Base-by-base conservation (phyloP, 2,113 vertebrate genomes). In the Mesitornis unicolor region DNA sequence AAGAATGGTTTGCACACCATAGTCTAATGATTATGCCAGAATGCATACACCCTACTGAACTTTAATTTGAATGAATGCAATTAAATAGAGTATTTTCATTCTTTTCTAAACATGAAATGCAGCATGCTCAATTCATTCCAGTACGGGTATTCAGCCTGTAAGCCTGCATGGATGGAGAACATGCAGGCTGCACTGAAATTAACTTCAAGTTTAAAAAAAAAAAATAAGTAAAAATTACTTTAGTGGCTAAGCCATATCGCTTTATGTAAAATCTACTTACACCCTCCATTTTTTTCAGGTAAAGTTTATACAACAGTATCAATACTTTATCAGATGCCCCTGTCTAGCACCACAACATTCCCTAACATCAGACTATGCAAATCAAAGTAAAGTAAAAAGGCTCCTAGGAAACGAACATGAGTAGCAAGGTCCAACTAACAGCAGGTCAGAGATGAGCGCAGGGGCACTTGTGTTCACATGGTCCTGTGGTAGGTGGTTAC, bases 31-130 rank as follows among this genome's bases (percentile, higher is more conserved):
- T 91, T 90, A 87, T 38, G 26, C 65, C 48, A 50, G 83, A 84
- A 81, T 13, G 42, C 74, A 83, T 70, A 75, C 48, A 86, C 47
- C 38, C 73, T 84, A 63, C 48, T 90, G 68, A 96, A 95, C 84
- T 91, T 95, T 54, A 91, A 87, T 91, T 84, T 70, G 47, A 89
- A 81, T 33, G 26, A 95, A 59, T 7, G 15, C 29, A 78, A 82
- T 71, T 80, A 88, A 93, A 78, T 9, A 3, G 60, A 3, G 31
- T 56, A 54, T 80, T 94, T 91, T 78, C 73, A 70, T 81, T 60
- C 25, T 78, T 87, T 77, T 28, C 51, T 78, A 63, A 77, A 88
- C 24, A 38, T 24, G 1, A 78, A 81, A 71, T 77, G 18, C 8
- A 86, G 57, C 40, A n/a, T 2, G 36, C 40, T 68, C 4, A 2